These are phyloP conservation scores for Drosophila lutescens DNA, from an alignment of 2,888 invertebrate genomes.

Conservation along the genomic window DNA sequence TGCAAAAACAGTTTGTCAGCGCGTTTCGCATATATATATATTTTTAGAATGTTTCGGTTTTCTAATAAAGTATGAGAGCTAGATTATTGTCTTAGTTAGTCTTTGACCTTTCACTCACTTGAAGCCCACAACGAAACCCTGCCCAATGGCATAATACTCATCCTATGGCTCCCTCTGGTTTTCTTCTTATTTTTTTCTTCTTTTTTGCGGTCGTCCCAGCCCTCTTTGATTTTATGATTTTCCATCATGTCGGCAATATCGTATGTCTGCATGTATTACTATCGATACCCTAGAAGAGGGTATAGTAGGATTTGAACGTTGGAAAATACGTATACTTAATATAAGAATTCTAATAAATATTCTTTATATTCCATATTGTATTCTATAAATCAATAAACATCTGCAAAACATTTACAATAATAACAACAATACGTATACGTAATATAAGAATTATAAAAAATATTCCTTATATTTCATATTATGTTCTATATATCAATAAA, in stretches of 20 bases:
- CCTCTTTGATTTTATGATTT: conserved; percentile 43
- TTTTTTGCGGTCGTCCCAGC: conserved; percentile 4
- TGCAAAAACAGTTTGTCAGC: conserved; percentile 18
- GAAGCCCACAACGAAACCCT: not conserved
- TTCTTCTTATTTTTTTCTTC: not conserved
- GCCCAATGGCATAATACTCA: not conserved
- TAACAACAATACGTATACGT: not conserved
- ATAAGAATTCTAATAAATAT: too few species aligned
- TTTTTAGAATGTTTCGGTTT: conserved; percentile 23
- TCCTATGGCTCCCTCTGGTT: not conserved
- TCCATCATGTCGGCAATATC: conserved; percentile 24
- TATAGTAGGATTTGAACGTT: too few species aligned
- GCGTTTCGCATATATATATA: conserved; percentile 14
- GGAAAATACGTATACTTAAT: too few species aligned
- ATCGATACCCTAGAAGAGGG: conserved; percentile 9
- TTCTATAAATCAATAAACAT: too few species aligned
- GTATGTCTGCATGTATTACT: conserved; percentile 13
- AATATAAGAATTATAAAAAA: too few species aligned
- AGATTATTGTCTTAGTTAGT: conserved; percentile 25
- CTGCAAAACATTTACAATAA: not conserved
- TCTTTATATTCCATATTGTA: too few species aligned
- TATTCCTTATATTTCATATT: too few species aligned
- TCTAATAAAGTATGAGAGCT: conserved; percentile 20
- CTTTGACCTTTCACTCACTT: conserved; percentile 20
- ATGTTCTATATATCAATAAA: too few species aligned